Evolutionary conservation across 64 coral and sea anemone species (phyloP).

Genomic region (Trachythela sp.): DNA sequence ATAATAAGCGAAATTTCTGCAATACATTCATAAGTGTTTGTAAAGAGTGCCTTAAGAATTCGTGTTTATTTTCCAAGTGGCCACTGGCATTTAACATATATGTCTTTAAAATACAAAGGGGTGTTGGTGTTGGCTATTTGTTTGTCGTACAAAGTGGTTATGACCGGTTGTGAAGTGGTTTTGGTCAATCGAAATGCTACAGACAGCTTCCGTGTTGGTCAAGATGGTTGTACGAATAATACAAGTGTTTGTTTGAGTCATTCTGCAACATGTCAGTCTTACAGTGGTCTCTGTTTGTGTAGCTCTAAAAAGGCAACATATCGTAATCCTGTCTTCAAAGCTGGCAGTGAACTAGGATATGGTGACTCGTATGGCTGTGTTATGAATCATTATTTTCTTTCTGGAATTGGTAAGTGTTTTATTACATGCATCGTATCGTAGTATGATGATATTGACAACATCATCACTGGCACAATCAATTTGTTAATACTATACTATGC

Average conservation of each 20-base stretch:
- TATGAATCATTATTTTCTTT: too few species aligned
- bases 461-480: too few species aligned
- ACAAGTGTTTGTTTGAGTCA: background rate
- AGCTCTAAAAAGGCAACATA: background rate
- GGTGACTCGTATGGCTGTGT: background rate
- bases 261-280: background rate
- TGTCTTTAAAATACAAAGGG: background rate
- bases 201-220: constrained; percentile 24
- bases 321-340: background rate
- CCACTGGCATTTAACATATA: background rate
- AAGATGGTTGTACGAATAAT: background rate
- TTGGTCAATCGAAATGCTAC: background rate
- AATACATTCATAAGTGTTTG: too few species aligned
- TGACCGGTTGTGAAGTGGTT: background rate
- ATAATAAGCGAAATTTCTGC: too few species aligned
- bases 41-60: too few species aligned
- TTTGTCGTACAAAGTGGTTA: background rate
- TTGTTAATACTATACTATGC: too few species aligned
- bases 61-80: background rate
- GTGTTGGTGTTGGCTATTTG: background rate
- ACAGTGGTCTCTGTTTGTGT: constrained; percentile 1
- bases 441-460: too few species aligned
- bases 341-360: background rate
- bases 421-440: background rate
- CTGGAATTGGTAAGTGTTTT: background rate